Base-by-base conservation (phyloP, 2,113 vertebrate genomes). In the Notechis scutatus region DNA sequence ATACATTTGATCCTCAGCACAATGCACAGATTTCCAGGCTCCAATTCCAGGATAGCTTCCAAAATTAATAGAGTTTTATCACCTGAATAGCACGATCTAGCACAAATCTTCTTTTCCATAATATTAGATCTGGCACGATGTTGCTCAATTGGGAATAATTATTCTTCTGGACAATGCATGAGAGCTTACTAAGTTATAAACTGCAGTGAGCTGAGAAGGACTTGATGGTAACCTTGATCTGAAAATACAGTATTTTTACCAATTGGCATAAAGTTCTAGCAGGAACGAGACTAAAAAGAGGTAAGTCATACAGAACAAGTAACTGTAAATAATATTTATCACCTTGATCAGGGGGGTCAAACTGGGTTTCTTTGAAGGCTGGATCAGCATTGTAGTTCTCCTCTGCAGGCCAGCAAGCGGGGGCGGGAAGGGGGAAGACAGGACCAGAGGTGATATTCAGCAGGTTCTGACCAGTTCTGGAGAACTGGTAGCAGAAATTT, bases 71-170 rank as follows among this genome's bases (percentile, higher is more conserved):
- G 91, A 85, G 61, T 93, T 42, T 74, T 91, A 94, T 87, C 94
- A 95, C 94, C 85, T 94, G 92, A 96, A 92, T 94, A 95, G 96
- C 93, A 85, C 86, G 85, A 74, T 96, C 89, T 95, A 69, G 96
- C 94, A 95, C 92, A 96, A 95, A 95, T 96, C 55, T 92, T 54
- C 89, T 94, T 89, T 93, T 57, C 96, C 96, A 93, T 94, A 95
- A 96, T 93, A 96, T 69, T 94, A 92, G 92, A 95, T 93, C 90
- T 95, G 59, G 92, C 85, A 94, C 93, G 26, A 56, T 52, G 93
- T 1, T 8, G 88, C 90, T 86, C 93, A 93, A 3, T 0, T 39
- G 91, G 94, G 94, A 96, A 96, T 95, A 93, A 88, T 91, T 87
- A 89, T 89, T 87, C 91, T 61, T 90, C 56, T 56, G 5, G 95